Base-by-base conservation (phyloP, 1,140 invertebrate genomes). In the Drosophila kepulauana region DNA sequence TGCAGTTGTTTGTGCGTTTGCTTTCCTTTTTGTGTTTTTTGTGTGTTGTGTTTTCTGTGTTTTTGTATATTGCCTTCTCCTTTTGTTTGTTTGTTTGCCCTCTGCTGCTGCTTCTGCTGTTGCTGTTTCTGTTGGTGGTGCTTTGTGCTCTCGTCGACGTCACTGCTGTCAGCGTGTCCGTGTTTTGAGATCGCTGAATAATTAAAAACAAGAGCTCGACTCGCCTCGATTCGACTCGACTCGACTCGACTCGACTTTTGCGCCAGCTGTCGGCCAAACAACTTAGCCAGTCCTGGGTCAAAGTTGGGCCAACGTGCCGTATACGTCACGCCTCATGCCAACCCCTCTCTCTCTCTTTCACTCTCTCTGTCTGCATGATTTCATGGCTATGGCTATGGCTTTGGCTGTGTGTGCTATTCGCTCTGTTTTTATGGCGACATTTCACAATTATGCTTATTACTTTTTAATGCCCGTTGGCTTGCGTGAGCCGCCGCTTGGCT, bases 401-500 rank as follows among this genome's bases (percentile, higher is more conserved):
- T 25, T 25, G 3, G 20, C 20, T 25, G 20, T 25, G 20, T 25
- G 20, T 25, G 20, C 15, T 20, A 28, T 49, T n/a, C 51, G 3
- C 20, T 49, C 7, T 30, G 33, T 43, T 57, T 75, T 49, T 49
- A 57, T 16, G 59, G 78, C 67, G 74, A 78, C 86, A 77, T 82
- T 79, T 82, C 67, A 86, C 84, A 86, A 86, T 86, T 86, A 88
- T 88, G 82, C 81, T 86, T 82, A 86, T 88, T 86, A 82, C 79
- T 82, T 86, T 86, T 86, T 86, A 86, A 86, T 86, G 82, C 73
- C 66, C 71, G 41, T 61, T 62, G 70, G 59, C 49, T 78, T 81
- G 64, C 70, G 64, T 73, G 69, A 38, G 48, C 15, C 58, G 58
- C 20, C 57, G 57, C 46, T 46, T 46, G 48, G 48, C 28, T 62